Evolutionary conservation across 2,888 invertebrate species (phyloP), one percentile per base, ranked within the genome.

Genomic region (Podabrus alpinus): DNA sequence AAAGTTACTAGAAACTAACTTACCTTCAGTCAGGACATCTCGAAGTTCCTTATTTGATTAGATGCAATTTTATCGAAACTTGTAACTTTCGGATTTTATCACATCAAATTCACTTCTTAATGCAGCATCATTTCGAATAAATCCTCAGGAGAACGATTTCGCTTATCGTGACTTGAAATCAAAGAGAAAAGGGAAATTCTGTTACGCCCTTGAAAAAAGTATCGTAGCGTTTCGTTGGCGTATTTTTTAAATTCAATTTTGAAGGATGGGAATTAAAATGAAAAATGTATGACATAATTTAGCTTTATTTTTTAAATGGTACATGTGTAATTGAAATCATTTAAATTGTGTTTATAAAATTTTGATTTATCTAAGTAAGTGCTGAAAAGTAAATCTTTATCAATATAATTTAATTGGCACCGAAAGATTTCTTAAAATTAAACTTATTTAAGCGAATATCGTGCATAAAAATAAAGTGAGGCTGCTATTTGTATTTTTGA

Each of bases 331-430:
- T 45, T 45, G 45, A 45, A 13, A 45, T 45, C 29, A 45, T 45
- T 45, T 45, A 45, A 45, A 45, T 45, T 64, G 61, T 64, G 62
- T 64, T 64, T 64, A 64, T 64, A 64, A 64, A 64, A 64, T 64
- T n/a, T 64, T 21, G 62, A 64, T 64, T 45, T 64, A 64, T 64
- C 62, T 17, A 45, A 45, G 21, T 21, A 60, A 15, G 62, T 64
- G 62, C 62, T 64, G 62, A 64, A 64, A 64, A 17, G 62, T 45
- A 45, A 64, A 64, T 64, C 19, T 9, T 60, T 64, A 61, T 45
- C 45, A 61, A 61, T 61, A 64, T 64, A 11, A 9, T 13, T 29
- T 9, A 64, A 16, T 64, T 64, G 62, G 62, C 62, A 64, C 62
- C 62, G 21, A 64, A 64, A n/a, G 62, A 64, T 64, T 19, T 64